Evolutionary conservation across 2,888 invertebrate species (phyloP).

Genomic region (Caradrina clavipalpis): DNA sequence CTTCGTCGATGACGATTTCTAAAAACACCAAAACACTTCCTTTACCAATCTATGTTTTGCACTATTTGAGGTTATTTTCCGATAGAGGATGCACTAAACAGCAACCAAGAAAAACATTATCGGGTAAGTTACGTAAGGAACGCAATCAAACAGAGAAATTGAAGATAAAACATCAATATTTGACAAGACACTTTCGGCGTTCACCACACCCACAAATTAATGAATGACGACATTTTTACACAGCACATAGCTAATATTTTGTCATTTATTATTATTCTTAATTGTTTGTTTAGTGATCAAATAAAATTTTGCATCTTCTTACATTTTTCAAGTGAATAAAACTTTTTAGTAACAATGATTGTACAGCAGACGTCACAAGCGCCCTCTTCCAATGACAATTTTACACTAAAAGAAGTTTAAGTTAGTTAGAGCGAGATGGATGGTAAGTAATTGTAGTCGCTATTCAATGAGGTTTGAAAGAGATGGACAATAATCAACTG

Average conservation of each 20-base stretch:
- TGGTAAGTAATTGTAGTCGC: constrained; percentile 21
- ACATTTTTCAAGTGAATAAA: constrained; percentile 66
- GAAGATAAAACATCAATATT: constrained; percentile 72
- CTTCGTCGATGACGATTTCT: constrained; percentile 97
- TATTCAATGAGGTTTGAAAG: constrained; percentile 64
- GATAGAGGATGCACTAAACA: constrained; percentile 27
- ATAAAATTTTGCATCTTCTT: constrained; percentile 61
- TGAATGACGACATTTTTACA: constrained; percentile 66
- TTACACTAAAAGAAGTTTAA: constrained; percentile 75
- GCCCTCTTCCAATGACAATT: constrained; percentile 79
- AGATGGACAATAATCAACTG: constrained; percentile 64
- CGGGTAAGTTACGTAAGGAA: constrained; percentile 65
- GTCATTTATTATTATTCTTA: constrained; percentile 2
- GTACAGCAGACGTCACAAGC: constrained; percentile 71
- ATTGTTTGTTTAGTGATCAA: constrained; percentile 1
- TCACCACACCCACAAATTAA: constrained; percentile 85
- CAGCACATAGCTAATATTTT: constrained; percentile 18
- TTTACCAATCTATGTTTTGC: constrained; percentile 59
- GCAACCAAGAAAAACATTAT: constrained; percentile 42
- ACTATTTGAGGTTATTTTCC: constrained; percentile 61
- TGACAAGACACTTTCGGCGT: constrained; percentile 76
- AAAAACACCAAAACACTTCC: constrained; percentile 84
- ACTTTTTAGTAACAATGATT: constrained; percentile 51
- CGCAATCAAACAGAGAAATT: constrained; percentile 72
- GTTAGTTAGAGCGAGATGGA: constrained; percentile 71